Evolutionary conservation across 2,888 invertebrate species (phyloP), one percentile per base, ranked within the genome.

Genomic region (Eretmocerus hayati): DNA sequence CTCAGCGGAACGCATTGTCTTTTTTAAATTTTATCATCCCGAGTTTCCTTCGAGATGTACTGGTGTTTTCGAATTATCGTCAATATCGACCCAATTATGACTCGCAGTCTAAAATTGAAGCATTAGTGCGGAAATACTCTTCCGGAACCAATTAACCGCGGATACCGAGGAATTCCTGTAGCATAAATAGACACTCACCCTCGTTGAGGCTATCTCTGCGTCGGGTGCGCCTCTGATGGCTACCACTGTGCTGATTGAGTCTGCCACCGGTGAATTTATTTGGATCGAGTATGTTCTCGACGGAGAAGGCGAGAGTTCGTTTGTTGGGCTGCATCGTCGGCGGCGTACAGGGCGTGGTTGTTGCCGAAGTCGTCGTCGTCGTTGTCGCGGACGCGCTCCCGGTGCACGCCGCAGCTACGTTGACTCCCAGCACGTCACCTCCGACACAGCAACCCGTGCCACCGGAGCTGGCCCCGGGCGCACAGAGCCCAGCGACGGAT

Each of bases 261-360:
- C 71, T 58, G 46, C 69, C 67, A 23, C 90, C 90, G 21, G 90
- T 90, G 69, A 91, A 91, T 74, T 91, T 91, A 62, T 84, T 90
- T 4, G 91, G 91, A 72, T 91, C 90, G 58, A 91, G 74, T 56
- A 91, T 91, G 66, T 91, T 91, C 74, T 91, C 90, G 19, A 91
- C 91, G 5, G 90, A 90, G 73, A 91, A 91, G 16, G 90, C 88
- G 55, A 90, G 79, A 58, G 79, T 83, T 60, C 84, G 73, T 42
- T 81, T 82, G 51, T 79, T 74, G 40, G 78, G 77, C 46, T 80
- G 72, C 32, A 79, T 73, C 45, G 77, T 2, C 18, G n/a, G 19
- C 23, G n/a, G 38, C 19, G 20, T 18, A 21, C 19, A 22, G 19
- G 19, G 21, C 21, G 18, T 33, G 33, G 13, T 22, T 8, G 38